Conservation (phyloP, 2,888 invertebrate genomes). For the Aricia artaxerxes region DNA sequence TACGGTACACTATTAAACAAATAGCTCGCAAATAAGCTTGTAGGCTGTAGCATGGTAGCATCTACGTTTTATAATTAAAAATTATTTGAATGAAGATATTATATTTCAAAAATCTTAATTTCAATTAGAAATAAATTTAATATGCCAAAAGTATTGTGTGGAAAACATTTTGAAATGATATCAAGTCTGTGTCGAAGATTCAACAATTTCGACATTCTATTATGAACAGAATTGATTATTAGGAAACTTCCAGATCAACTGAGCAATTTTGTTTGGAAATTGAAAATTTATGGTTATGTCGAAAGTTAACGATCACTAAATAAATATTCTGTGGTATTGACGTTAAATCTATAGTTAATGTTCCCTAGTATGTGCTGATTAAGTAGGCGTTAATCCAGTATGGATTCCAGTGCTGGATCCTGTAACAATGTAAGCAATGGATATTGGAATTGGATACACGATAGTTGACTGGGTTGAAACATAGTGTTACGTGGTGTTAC, state of each 20-base stretch:
- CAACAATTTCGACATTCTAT: constrained; percentile 14
- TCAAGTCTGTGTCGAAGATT: not conserved
- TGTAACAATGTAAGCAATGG: too few species aligned
- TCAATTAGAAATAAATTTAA: not conserved
- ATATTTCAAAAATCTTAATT: too few species aligned
- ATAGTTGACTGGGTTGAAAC: too few species aligned
- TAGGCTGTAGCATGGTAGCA: too few species aligned
- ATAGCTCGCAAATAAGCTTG: too few species aligned
- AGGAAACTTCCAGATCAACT: not conserved
- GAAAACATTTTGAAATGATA: constrained; percentile 12
- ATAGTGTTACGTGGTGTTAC: too few species aligned
- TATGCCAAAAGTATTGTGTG: not conserved
- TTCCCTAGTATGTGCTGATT: too few species aligned
- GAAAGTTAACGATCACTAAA: not conserved
- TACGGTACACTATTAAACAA: too few species aligned
- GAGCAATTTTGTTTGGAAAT: constrained; percentile 6
- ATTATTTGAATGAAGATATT: too few species aligned
- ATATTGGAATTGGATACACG: too few species aligned
- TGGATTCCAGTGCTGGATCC: too few species aligned
- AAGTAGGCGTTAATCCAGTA: not conserved
- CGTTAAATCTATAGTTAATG: not conserved
- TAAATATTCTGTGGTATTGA: not conserved
- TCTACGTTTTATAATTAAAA: too few species aligned
- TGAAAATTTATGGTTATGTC: constrained; percentile 5
- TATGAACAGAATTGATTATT: constrained; percentile 2